These are phyloP conservation scores for Caenorhabditis auriculariae DNA, from an alignment of 2,888 invertebrate species.

Conservation along the genomic window DNA sequence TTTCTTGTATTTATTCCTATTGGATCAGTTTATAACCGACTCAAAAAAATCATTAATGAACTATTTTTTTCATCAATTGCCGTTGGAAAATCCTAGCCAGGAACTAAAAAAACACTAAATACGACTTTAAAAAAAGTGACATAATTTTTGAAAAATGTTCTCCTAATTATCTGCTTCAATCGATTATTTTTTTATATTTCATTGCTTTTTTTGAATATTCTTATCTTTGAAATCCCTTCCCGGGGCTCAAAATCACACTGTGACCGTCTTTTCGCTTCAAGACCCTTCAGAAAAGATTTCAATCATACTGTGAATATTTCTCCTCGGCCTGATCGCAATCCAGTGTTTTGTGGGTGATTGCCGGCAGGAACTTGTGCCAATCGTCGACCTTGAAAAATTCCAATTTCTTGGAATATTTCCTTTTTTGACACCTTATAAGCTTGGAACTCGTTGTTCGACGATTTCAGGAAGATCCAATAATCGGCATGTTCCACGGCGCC, in stretches of 20 bases:
- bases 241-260: neutral
- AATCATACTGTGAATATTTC: constrained; percentile 83
- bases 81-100: neutral
- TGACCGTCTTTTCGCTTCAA: neutral
- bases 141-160: no score
- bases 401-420: constrained; percentile 75
- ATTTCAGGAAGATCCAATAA: constrained; percentile 93
- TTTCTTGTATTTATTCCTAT: no score
- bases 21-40: constrained; percentile 93
- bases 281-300: neutral
- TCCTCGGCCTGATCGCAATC: constrained; percentile 97
- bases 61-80: neutral
- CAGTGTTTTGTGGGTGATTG: constrained; percentile 86
- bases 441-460: constrained; percentile 49
- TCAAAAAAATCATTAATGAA: constrained; percentile 67
- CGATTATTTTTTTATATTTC: no score
- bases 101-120: no score
- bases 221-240: no score
- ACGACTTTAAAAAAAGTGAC: no score
- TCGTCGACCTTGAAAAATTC: constrained; percentile 81
- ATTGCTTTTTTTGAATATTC: no score
- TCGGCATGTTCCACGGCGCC: constrained; percentile 91
- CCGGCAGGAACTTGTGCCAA: constrained; percentile 91
- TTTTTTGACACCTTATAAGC: constrained; percentile 61
- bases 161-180: no score